phyloP scores from a whole-genome alignment of 2,888 invertebrate species.

The Eudasyphora cyanicolor region DNA sequence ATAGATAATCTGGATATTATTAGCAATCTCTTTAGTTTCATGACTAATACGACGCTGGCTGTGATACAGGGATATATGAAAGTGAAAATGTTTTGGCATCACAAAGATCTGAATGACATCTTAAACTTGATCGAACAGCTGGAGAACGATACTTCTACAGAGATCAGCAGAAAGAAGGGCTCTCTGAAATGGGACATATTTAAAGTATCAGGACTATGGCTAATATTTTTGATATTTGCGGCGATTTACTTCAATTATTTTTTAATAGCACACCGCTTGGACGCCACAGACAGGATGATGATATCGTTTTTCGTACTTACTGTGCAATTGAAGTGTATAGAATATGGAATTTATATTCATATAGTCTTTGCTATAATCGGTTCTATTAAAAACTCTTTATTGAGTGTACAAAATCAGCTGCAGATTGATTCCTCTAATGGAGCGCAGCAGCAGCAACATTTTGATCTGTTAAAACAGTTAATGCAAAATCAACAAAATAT shows the following conservation, averaged over 20 bases:
- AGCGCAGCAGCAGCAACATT: not conserved
- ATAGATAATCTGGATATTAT: too few species aligned
- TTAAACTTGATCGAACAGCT: too few species aligned
- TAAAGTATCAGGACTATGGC: not conserved
- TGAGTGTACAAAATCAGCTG: too few species aligned
- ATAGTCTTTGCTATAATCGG: constrained; percentile 7
- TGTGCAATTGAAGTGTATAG: constrained; percentile 40
- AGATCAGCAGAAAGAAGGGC: not conserved
- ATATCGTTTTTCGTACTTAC: not conserved
- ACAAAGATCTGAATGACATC: too few species aligned
- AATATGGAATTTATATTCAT: constrained; percentile 43
- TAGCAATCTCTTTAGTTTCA: too few species aligned
- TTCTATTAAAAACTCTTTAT: not conserved
- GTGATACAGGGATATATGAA: too few species aligned
- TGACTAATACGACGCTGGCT: too few species aligned
- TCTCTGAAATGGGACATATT: not conserved
- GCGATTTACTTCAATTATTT: not conserved
- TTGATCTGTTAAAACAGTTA: not conserved
- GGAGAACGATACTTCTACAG: not conserved
- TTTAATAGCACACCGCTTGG: not conserved
- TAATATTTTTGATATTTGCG: not conserved
- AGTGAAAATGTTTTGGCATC: too few species aligned
- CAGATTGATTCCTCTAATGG: not conserved
- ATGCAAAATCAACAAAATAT: constrained; percentile 22
- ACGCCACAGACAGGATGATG: not conserved